Conservation (phyloP, 2,797 vertebrate species). For the Ispidina lecontei region DNA sequence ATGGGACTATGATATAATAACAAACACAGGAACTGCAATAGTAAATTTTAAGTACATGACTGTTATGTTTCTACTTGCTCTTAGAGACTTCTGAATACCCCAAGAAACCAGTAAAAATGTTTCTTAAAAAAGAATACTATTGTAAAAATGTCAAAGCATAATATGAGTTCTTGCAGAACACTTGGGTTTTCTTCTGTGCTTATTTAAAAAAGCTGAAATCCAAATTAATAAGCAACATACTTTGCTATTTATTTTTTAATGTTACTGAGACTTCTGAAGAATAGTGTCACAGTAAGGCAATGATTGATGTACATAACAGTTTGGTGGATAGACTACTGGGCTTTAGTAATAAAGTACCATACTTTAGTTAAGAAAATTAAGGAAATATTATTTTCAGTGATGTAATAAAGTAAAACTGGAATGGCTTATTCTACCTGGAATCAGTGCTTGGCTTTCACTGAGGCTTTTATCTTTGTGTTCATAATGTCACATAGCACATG, state of each 20-base stretch:
- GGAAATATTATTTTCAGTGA: neutral
- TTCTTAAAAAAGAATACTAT: neutral
- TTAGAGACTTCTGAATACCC: neutral
- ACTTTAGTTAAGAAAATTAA: neutral
- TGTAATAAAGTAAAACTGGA: neutral
- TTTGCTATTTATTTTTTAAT: neutral
- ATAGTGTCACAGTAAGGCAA: neutral
- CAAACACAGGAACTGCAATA: neutral
- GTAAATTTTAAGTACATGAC: neutral
- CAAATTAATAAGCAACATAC: neutral
- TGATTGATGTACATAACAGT: neutral
- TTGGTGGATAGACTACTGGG: neutral
- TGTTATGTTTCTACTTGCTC: neutral
- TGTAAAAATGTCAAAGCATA: neutral
- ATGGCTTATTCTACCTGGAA: neutral
- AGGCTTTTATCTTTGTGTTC: neutral
- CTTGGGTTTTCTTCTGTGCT: neutral
- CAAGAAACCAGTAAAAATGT: neutral
- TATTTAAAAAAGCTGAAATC: neutral
- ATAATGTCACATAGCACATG: neutral
- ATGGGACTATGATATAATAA: neutral
- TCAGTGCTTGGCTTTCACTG: neutral
- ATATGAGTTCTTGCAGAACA: neutral
- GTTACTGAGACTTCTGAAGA: neutral
- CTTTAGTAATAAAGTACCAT: neutral